Evolutionary conservation across 35 echinoderm and acorn worm genomes (phyloP).

Genomic region (Acanthaster planci): DNA sequence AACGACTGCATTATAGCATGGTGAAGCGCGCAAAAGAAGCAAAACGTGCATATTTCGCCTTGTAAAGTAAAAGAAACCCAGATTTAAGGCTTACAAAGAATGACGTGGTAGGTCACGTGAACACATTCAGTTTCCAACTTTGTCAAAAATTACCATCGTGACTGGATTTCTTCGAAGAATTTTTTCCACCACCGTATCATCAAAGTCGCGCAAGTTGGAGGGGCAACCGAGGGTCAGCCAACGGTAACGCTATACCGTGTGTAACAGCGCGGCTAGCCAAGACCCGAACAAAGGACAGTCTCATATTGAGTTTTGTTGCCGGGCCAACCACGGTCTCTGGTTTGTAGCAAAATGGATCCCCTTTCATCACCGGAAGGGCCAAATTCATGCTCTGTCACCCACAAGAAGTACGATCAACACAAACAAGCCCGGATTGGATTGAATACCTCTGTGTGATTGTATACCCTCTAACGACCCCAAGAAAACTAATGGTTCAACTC

Average conservation of each 20-base stretch:
- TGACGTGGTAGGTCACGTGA: background rate
- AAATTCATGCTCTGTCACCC: background rate
- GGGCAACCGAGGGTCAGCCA: background rate
- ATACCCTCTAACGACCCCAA: no score
- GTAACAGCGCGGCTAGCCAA: background rate
- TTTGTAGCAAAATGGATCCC: constrained; percentile 1
- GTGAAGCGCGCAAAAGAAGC: no score
- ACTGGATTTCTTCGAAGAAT: background rate
- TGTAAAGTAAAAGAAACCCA: no score
- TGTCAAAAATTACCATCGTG: background rate
- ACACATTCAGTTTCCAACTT: background rate
- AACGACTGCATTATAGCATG: no score
- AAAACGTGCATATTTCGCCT: no score
- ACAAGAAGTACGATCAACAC: background rate
- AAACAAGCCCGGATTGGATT: background rate
- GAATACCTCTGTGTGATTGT: no score
- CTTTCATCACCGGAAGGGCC: constrained; percentile 15
- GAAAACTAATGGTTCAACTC: no score
- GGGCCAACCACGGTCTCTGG: background rate
- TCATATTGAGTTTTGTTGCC: constrained; percentile 4
- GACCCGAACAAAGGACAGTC: background rate
- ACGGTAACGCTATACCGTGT: background rate
- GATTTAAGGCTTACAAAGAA: background rate
- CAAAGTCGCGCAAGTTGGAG: background rate
- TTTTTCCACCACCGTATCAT: background rate